Percentiles rank a stretch among this genome's conserved stretches.
Evolutionary conservation across 2,888 invertebrate species (phyloP).

Genomic region (Lucinisca nassula): DNA sequence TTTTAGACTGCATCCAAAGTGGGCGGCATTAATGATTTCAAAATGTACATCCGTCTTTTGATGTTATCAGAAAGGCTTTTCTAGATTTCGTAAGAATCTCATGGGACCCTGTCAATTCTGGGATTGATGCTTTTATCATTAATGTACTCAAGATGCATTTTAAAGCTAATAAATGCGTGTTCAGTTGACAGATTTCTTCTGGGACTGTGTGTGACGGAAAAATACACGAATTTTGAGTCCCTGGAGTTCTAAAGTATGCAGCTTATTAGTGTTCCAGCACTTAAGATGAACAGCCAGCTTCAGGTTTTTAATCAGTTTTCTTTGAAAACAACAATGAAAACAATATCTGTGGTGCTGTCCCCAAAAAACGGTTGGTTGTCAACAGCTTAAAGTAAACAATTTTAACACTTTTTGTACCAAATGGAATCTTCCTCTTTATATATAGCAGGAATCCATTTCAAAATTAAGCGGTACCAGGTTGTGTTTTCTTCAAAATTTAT

Average conservation of each 20-base stretch:
- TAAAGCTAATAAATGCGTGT: neutral
- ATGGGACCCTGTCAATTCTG: neutral
- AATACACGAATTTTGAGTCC: neutral
- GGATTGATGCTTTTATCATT: conserved; percentile 3
- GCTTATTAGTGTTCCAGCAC: neutral
- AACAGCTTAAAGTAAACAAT: too few relatives aligned
- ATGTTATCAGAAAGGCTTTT: neutral
- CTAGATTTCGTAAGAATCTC: neutral
- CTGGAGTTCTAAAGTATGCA: neutral
- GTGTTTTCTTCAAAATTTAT: too few relatives aligned
- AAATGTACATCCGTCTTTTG: neutral
- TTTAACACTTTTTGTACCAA: too few relatives aligned
- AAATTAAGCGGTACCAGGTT: too few relatives aligned
- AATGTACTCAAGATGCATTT: conserved; percentile 7
- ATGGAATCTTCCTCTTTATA: too few relatives aligned
- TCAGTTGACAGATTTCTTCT: neutral
- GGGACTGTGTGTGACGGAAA: neutral
- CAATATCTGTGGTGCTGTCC: too few relatives aligned
- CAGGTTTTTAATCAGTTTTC: neutral
- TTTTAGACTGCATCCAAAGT: neutral
- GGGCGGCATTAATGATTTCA: neutral
- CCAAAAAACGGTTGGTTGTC: too few relatives aligned
- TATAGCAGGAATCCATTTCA: too few relatives aligned
- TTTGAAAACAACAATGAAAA: too few relatives aligned
- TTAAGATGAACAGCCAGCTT: neutral